These are phyloP conservation scores for Loris lydekkerianus DNA, from an alignment of 2,797 vertebrate genomes.

Conservation along the genomic window DNA sequence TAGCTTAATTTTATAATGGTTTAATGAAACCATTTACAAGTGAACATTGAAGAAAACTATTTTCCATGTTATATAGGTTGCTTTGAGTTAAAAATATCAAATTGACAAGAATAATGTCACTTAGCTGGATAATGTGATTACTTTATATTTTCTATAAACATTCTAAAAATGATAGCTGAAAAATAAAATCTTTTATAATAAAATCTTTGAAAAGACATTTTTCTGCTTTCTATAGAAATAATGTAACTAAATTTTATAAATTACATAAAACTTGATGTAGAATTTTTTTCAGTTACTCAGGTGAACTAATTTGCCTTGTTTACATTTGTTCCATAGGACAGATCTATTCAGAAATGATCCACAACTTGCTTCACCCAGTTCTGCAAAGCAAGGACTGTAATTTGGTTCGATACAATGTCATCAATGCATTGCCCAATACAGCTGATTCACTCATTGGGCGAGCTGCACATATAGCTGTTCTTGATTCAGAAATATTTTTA, in stretches of 20 bases:
- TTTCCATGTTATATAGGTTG: conserved; percentile 31
- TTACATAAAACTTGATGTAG: conserved; percentile 31
- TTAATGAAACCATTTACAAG: background rate
- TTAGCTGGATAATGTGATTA: background rate
- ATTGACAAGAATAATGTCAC: conserved; percentile 20
- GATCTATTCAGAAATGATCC: conserved; percentile 99
- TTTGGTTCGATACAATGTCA: conserved; percentile 98
- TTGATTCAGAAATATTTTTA: conserved; percentile 99
- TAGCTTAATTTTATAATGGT: conserved; percentile 47
- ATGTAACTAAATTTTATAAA: conserved; percentile 55
- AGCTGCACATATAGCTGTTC: conserved; percentile 99
- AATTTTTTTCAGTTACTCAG: conserved; percentile 30
- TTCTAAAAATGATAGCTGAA: conserved; percentile 55
- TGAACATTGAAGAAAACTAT: conserved; percentile 49
- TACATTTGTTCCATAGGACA: conserved; percentile 91
- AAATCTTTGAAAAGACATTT: conserved; percentile 46
- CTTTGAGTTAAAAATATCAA: conserved; percentile 66
- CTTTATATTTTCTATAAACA: conserved; percentile 48
- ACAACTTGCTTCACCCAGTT: conserved; percentile 97
- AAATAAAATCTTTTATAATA: conserved; percentile 55
- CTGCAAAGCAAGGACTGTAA: conserved; percentile 98
- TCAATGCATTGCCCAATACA: conserved; percentile 98
- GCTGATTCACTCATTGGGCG: conserved; percentile 99
- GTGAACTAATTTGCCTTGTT: conserved; percentile 57
- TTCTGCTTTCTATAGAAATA: conserved; percentile 61